phyloP scores from a whole-genome alignment of 2,888 invertebrate genomes.

The Clostera curtula region DNA sequence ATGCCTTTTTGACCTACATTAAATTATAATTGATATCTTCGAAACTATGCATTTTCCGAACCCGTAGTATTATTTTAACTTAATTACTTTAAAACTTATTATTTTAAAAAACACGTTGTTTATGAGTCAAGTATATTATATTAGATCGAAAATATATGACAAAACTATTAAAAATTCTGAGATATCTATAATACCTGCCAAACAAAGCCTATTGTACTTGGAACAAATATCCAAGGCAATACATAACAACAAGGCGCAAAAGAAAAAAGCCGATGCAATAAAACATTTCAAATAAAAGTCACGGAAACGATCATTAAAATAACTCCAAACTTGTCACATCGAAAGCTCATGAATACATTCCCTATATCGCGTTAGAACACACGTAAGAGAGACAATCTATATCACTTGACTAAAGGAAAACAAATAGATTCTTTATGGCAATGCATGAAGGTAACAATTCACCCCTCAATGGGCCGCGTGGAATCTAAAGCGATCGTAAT shows the following conservation, averaged over 20 bases:
- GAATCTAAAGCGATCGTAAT: constrained; percentile 72
- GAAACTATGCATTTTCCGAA: no score
- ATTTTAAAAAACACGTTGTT: no score
- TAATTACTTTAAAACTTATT: no score
- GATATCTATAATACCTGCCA: no score
- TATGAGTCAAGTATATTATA: no score
- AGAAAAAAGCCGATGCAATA: neutral
- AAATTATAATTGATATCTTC: no score
- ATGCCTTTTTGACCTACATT: no score
- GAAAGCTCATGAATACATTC: constrained; percentile 21
- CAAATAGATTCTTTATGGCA: constrained; percentile 68
- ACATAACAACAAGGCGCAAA: neutral
- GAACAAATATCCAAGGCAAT: no score
- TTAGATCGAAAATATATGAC: no score
- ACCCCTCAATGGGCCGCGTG: constrained; percentile 64
- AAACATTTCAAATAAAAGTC: neutral
- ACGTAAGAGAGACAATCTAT: constrained; percentile 38
- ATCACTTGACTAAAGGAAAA: constrained; percentile 48
- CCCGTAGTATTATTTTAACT: no score
- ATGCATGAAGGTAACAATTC: constrained; percentile 69
- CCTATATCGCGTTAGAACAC: constrained; percentile 24
- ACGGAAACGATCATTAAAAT: constrained; percentile 1
- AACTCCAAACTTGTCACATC: constrained; percentile 10
- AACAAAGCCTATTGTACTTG: no score
- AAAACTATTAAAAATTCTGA: no score